Conservation (phyloP, 2,113 vertebrate species). For the Pedionomus torquatus region DNA sequence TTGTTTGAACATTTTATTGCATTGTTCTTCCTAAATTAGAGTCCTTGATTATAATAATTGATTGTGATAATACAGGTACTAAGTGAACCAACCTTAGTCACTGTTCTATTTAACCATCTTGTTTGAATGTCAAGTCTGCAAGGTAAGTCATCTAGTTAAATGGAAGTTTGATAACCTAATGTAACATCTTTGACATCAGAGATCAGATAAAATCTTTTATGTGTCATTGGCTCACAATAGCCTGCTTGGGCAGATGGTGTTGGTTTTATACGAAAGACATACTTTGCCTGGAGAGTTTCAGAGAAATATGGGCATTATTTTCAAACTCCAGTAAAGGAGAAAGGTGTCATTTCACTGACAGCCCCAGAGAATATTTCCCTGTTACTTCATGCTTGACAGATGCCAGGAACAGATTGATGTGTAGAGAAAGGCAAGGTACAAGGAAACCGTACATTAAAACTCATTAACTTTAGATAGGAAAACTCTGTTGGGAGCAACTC, state of each 20-base stretch:
- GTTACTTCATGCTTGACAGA: conserved; percentile 76
- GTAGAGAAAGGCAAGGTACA: conserved; percentile 69
- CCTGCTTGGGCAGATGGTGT: conserved; percentile 71
- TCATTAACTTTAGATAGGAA: conserved; percentile 74
- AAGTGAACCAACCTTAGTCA: background rate
- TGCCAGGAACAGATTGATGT: conserved; percentile 79
- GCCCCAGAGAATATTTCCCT: conserved; percentile 64
- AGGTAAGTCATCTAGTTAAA: conserved; percentile 46
- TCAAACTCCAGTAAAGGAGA: conserved; percentile 69
- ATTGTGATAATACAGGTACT: background rate
- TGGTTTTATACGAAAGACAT: conserved; percentile 67
- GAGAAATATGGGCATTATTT: conserved; percentile 72
- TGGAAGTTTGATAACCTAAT: conserved; percentile 62
- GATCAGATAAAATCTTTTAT: conserved; percentile 63
- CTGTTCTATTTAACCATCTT: background rate
- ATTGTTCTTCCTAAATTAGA: background rate
- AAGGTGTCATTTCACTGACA: conserved; percentile 76
- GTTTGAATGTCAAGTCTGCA: conserved; percentile 6
- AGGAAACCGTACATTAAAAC: conserved; percentile 74
- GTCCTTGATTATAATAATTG: background rate
- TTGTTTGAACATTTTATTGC: background rate
- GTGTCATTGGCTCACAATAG: conserved; percentile 59
- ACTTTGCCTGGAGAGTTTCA: conserved; percentile 72
- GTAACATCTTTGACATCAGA: conserved; percentile 63
- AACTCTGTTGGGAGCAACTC: conserved; percentile 62